These are phyloP conservation scores for Pocillopora damicornis DNA, from an alignment of 64 coral and sea anemone genomes.

Conservation along the genomic window DNA sequence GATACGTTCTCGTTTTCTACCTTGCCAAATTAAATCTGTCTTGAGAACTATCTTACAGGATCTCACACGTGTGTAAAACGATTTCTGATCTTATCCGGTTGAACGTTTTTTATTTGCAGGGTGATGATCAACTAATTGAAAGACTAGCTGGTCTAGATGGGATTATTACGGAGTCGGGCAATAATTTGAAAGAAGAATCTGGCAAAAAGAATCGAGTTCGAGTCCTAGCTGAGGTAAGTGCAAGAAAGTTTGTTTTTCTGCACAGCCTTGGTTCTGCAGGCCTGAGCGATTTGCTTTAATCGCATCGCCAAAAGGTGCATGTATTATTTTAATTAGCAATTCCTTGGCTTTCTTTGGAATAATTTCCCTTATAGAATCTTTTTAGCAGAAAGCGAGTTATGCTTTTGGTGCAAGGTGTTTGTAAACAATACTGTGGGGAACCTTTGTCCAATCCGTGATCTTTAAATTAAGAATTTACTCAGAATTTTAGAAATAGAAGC, in stretches of 20 bases:
- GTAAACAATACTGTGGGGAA: slow-evolving; percentile 25
- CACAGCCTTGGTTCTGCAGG: no score
- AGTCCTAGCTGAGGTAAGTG: slow-evolving; percentile 81
- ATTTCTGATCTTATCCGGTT: slow-evolving; percentile 5
- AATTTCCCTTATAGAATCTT: slow-evolving; percentile 2
- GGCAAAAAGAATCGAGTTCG: slow-evolving; percentile 58
- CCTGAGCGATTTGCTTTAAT: slow-evolving; percentile 3
- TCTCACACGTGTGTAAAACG: slow-evolving; percentile 8
- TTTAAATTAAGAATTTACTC: slow-evolving; percentile 35
- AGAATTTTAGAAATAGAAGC: slow-evolving; percentile 8
- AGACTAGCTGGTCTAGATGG: slow-evolving; percentile 92
- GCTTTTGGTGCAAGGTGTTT: slow-evolving; percentile 25
- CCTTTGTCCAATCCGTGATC: slow-evolving; percentile 16
- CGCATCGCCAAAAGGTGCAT: slow-evolving; percentile 13
- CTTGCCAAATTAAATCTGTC: neutral
- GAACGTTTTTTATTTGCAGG: slow-evolving; percentile 54
- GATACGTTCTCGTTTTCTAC: neutral
- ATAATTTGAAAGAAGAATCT: slow-evolving; percentile 68
- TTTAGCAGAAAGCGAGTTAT: neutral
- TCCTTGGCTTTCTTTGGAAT: slow-evolving; percentile 29
- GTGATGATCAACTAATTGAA: slow-evolving; percentile 89
- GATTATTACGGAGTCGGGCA: slow-evolving; percentile 77
- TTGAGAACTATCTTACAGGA: neutral
- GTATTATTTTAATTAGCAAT: slow-evolving; percentile 35
- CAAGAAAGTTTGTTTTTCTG: neutral